Evolutionary conservation across 2,113 vertebrate genomes (phyloP), one percentile per base, ranked within the genome.

Genomic region (Amphiprion ocellaris): DNA sequence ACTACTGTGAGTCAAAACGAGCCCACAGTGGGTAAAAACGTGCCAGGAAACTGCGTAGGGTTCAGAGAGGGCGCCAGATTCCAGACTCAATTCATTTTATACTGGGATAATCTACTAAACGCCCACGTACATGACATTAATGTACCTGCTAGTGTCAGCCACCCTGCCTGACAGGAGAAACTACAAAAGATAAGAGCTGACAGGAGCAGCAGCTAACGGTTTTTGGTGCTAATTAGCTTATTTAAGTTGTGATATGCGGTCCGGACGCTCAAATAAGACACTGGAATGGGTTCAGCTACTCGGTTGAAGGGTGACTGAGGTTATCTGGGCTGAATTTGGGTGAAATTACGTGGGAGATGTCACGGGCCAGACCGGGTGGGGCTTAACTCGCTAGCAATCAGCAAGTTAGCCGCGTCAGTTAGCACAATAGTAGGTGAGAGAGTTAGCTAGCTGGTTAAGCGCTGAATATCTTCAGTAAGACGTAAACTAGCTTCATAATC

Each of bases 321-420:
- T n/a, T 56, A 17, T 19, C 5, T 0, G 1, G 0, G 6, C 4
- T 9, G 5, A 2, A 26, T n/a, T 61, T 26, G 6, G 1, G 16
- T 39, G 0, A 49, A 44, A 63, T 37, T 12, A 14, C 23, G 7
- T 14, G 17, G 0, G 30, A 64, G 55, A 65, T 64, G 70, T 58
- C 60, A 71, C 65, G 56, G 79, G 71, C 71, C 81, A 28, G 12
- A 28, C 65, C 77, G 78, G 83, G 89, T 90, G 88, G 65, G 83
- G 84, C 87, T 83, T 78, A 82, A 65, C 70, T 69, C 56, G 46
- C 14, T 41, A 75, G 52, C 70, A 39, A 12, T 4, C 2, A 15
- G 41, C 41, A 15, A 44, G 41, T 44, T 44, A 81, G 69, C 78
- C 19, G 12, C 4, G 11, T 17, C 21, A 44, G 61, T 41, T 81